These are phyloP conservation scores for Muscicapa comitata DNA, from an alignment of 2,797 vertebrate species.

Conservation along the genomic window DNA sequence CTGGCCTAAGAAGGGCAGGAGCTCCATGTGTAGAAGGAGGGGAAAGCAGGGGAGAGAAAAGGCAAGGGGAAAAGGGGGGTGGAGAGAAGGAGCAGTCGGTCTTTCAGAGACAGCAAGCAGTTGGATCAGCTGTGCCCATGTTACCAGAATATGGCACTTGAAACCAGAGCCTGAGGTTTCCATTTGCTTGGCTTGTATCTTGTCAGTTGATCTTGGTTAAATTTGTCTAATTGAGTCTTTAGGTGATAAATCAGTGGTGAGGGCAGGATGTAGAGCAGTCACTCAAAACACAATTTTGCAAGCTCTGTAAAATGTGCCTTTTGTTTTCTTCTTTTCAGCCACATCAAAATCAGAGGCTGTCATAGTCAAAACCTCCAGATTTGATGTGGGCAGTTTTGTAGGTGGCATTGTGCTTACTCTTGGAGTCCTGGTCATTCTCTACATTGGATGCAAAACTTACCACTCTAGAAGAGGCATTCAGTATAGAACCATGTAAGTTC, in stretches of 20 bases:
- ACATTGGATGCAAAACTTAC: conserved; percentile 79
- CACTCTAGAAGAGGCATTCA: conserved; percentile 77
- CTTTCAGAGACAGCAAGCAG: background rate
- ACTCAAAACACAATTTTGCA: background rate
- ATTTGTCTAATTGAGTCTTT: background rate
- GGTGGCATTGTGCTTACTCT: conserved; percentile 80
- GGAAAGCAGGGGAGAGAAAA: background rate
- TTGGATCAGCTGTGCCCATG: background rate
- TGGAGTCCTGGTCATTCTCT: conserved; percentile 71
- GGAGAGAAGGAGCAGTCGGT: background rate
- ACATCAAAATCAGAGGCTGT: conserved; percentile 52
- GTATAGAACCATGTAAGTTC: conserved; percentile 82
- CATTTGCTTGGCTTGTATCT: background rate
- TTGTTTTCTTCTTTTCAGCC: conserved; percentile 45
- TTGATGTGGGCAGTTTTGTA: conserved; percentile 79
- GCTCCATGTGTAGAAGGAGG: background rate
- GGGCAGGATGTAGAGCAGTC: background rate
- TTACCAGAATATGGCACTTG: background rate
- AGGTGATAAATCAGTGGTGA: background rate
- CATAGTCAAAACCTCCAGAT: conserved; percentile 41
- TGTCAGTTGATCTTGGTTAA: background rate
- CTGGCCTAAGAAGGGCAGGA: background rate
- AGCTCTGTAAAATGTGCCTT: background rate
- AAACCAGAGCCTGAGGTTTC: background rate
- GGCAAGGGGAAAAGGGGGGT: background rate